Evolutionary conservation across 2,797 vertebrate genomes (phyloP).

Genomic region (Podarcis siculus): DNA sequence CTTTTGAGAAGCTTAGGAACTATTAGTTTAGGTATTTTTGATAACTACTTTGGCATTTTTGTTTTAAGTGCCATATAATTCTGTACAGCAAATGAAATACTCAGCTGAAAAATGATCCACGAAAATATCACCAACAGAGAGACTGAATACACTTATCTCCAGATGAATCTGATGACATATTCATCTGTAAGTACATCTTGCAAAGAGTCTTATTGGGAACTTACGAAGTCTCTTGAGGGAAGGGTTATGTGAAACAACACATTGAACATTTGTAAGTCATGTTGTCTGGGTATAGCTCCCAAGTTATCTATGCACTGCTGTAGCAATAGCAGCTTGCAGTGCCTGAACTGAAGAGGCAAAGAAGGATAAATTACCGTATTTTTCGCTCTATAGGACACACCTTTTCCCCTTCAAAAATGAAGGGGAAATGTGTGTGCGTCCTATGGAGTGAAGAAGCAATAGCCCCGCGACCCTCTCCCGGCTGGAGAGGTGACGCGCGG

Average conservation of each 20-base stretch:
- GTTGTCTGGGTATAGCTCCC: background rate
- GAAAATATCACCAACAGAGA: background rate
- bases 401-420: no score
- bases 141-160: background rate
- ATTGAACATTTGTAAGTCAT: background rate
- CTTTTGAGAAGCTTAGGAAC: background rate
- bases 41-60: no score
- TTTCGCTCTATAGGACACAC: no score
- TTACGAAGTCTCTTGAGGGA: no score
- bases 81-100: background rate
- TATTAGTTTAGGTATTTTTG: no score
- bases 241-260: background rate
- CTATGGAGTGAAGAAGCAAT: no score
- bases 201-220: background rate
- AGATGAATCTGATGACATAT: background rate
- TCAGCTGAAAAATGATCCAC: background rate
- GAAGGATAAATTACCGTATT: background rate
- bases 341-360: background rate
- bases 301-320: background rate
- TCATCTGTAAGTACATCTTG: background rate
- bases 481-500: no score
- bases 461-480: no score
- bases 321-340: background rate
- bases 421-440: no score
- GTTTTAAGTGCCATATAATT: no score